Base-by-base conservation (phyloP, 92 coral and sea anemone genomes). In the Epizoanthus ramosus region DNA sequence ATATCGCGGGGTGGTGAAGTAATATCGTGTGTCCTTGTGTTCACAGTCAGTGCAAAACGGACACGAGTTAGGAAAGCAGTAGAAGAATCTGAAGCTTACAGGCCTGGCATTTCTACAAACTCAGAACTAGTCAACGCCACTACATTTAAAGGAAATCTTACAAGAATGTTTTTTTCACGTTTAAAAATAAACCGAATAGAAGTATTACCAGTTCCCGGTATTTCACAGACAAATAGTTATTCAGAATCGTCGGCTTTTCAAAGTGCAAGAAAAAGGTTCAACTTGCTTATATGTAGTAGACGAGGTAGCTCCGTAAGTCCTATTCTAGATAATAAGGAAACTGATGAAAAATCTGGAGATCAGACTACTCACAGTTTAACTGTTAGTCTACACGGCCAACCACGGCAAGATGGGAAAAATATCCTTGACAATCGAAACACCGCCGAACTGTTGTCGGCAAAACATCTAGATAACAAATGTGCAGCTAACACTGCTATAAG, bases 31-130 rank as follows among this genome's bases (percentile, higher is more conserved):
- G 80, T 95, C 9, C 79, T 95, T 1, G 93, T 95, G 3, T 95
- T 95, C 68, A 95, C 98, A 8, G 98, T 95, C 15, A 95, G 98
- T 66, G 98, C 98, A 9, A 95, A 95, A 73, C 85, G 98, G 25
- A 88, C 89, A 21, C 88, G 96, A 22, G 90, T 95, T 1, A 90
- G 90, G 57, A 75, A 75, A 73, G 97, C 97, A 19, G 84, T 90
- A 59, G 93, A 94, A 57, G 90, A 89, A n/a, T 61, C 24, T 69
- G 13, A 41, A 13, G 24, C 41, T 19, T 41, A 54, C 21, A 77
- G 24, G 15, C 22, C 56, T 37, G 33, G 6, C 52, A 68, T 22
- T 59, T 19, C 54, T 12, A 50, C 54, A 19, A 59, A 43, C 15
- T 22, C 21, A 0, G 53, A 4, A 4, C 41, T 6, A 39, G 41